Evolutionary conservation across 2,797 vertebrate genomes (phyloP).

Genomic region (Lepidocolaptes lacrymiger): DNA sequence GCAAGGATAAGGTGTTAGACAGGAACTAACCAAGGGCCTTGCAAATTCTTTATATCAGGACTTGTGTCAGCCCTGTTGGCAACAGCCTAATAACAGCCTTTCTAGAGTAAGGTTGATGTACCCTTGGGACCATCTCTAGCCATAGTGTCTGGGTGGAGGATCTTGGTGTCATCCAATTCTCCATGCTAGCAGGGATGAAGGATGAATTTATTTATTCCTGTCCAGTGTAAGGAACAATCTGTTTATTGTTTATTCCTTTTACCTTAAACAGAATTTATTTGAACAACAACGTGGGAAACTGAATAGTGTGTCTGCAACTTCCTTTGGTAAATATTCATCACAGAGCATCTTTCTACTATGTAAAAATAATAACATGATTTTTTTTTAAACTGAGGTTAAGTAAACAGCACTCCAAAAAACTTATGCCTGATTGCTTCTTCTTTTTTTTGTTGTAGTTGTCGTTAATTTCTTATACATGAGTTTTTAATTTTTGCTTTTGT

Average conservation of each 20-base stretch:
- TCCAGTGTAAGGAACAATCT: neutral
- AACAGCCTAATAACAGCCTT: neutral
- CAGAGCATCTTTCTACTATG: neutral
- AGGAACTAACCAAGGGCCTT: neutral
- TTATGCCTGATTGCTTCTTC: neutral
- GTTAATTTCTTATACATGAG: neutral
- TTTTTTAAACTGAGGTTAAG: neutral
- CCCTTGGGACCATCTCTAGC: neutral
- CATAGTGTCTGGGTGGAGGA: accelerated
- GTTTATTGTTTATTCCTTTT: neutral
- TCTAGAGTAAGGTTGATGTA: neutral
- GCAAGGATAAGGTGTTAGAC: neutral
- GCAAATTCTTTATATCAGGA: neutral
- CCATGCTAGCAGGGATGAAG: neutral
- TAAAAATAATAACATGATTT: neutral
- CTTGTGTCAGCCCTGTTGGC: neutral
- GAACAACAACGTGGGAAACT: neutral
- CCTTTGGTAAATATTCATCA: neutral
- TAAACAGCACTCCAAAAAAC: neutral
- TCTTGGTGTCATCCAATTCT: neutral
- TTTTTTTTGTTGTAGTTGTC: neutral
- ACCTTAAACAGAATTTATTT: neutral
- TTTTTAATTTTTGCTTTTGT: constrained; percentile 36
- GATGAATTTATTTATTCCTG: neutral
- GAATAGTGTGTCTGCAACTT: neutral